Conservation (phyloP, 2,797 vertebrate species). For the Hydrolagus colliei region DNA sequence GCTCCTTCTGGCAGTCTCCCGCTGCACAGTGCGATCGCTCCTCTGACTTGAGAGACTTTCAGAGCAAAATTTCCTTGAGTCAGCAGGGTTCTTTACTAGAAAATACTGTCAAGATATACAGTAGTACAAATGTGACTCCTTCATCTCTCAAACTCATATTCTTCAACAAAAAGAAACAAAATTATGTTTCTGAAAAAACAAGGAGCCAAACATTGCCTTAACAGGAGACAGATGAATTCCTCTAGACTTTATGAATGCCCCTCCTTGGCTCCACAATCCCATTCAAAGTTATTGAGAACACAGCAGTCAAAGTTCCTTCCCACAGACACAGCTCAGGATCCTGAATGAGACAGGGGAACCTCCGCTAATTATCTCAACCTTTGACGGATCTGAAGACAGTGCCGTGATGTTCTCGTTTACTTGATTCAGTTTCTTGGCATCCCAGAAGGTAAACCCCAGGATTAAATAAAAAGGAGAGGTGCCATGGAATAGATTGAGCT, state of each 20-base stretch:
- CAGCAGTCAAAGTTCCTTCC: conserved; percentile 48
- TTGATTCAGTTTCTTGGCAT: conserved; percentile 49
- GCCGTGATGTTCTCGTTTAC: conserved; percentile 58
- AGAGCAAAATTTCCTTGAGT: too few species aligned
- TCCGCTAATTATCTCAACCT: conserved; percentile 60
- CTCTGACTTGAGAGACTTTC: too few species aligned
- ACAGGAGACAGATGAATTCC: conserved; percentile 27
- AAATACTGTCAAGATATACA: neutral
- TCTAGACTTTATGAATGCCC: conserved; percentile 38
- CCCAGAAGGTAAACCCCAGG: conserved; percentile 52
- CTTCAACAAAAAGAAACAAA: conserved; percentile 11
- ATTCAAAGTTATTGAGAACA: conserved; percentile 49
- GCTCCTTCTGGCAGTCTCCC: too few species aligned
- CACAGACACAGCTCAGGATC: conserved; percentile 46
- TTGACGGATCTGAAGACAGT: conserved; percentile 49
- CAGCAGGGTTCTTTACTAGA: too few species aligned
- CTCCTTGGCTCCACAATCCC: conserved; percentile 43
- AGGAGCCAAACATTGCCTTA: conserved; percentile 3
- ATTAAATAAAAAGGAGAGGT: conserved; percentile 62
- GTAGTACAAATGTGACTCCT: too few species aligned
- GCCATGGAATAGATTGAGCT: conserved; percentile 50
- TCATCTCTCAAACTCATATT: neutral
- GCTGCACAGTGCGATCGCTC: too few species aligned
- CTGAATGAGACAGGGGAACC: conserved; percentile 47
- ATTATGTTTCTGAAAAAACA: neutral